Percentiles rank a stretch among this genome's conserved stretches.
phyloP scores from a whole-genome alignment of 2,888 invertebrate species.

The Dolomedes plantarius region DNA sequence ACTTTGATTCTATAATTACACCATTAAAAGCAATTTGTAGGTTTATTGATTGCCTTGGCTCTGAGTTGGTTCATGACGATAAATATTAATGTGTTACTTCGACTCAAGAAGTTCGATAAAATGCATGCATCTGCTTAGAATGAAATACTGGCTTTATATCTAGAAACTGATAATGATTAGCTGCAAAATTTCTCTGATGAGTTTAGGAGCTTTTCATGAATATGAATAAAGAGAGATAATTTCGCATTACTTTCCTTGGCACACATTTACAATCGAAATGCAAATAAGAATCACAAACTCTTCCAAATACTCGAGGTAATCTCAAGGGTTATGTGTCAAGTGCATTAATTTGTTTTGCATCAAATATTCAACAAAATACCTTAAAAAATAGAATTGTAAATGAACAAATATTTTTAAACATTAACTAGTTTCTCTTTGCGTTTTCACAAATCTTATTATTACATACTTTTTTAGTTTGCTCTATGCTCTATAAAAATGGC shows the following conservation, averaged over 20 bases:
- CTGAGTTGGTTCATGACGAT: background rate
- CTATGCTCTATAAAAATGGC: too few species aligned
- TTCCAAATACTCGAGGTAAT: background rate
- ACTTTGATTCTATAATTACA: background rate
- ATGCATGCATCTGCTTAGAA: background rate
- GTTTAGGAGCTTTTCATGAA: background rate
- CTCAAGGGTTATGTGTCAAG: too few species aligned
- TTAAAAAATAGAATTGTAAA: too few species aligned
- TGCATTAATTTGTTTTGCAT: too few species aligned
- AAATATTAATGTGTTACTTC: background rate
- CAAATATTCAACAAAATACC: too few species aligned
- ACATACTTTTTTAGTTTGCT: too few species aligned
- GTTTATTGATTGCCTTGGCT: background rate
- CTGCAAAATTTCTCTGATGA: background rate
- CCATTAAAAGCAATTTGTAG: background rate
- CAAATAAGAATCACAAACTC: background rate
- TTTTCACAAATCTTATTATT: too few species aligned
- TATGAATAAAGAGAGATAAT: background rate
- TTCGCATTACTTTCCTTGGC: background rate
- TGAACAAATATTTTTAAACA: too few species aligned
- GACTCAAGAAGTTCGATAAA: background rate
- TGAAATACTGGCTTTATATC: background rate
- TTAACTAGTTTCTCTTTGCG: too few species aligned
- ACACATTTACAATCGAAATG: background rate
- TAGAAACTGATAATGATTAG: background rate